Base-by-base conservation (phyloP, 1,140 invertebrate genomes). In the Drosophila elegans region DNA sequence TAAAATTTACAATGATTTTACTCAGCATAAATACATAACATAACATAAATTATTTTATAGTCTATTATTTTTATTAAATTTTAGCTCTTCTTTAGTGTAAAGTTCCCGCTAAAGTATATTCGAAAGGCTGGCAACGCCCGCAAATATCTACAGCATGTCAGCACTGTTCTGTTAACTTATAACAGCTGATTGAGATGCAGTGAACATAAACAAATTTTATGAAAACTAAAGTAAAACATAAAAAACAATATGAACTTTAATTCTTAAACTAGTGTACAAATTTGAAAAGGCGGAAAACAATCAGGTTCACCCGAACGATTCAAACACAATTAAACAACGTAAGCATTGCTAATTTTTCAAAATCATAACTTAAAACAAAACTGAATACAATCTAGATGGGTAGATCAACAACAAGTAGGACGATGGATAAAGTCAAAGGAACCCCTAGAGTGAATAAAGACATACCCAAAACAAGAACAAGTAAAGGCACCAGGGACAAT, bases 141-240 rank as follows among this genome's bases (percentile, higher is more conserved):
- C 48, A 51, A 32, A 11, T 6, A 13, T 13, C 0, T 10, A 34
- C 48, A 32, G 1, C n/a, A 34, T 25, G 10, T 12, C 32, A 32
- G 10, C 7, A 16, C 48, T 16, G 32, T 5, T 5, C 49, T 52
- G 49, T 52, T 52, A 52, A 10, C 29, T 1, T 16, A 34, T 36
- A 36, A 52, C 49, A 52, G 49, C 49, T 52, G 49, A 52, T 52
- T 16, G 49, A 21, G 13, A 29, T 9, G 27, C 6, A 16, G 13
- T 52, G 21, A 52, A 52, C 49, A 52, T 36, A 52, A 52, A 36
- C 32, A 52, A 49, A 52, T 36, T 13, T 36, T 52, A 6, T 4
- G 4, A 4, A 9, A 25, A 16, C 44, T 1, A 6, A 11, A 51
- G 29, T 3, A 36, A 36, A 21, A 51, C 3, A 34, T 49, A 9